Base-by-base conservation (phyloP, 2,888 invertebrate genomes). In the Bellardia bayeri region DNA sequence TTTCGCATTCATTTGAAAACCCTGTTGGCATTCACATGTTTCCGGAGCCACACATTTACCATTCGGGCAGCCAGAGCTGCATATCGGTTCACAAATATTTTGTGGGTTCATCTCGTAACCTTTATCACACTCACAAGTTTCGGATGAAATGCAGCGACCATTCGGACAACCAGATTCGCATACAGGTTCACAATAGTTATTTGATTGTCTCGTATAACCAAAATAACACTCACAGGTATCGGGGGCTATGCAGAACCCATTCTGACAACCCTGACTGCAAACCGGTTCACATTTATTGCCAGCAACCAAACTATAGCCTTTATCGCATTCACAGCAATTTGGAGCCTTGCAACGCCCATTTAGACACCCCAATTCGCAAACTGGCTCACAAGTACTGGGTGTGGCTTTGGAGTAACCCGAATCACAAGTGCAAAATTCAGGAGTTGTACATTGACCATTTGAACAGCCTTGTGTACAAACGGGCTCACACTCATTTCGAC, bases 321-420 rank as follows among this genome's bases (percentile, higher is more conserved):
- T 93, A 86, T 96, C 95, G 89, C 97, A 97, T 63, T 95, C 94
- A 90, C 97, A 97, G 89, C 95, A 94, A 91, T 96, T 95, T 0
- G 97, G 97, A 0, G 95, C 95, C 0, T 95, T 94, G 88, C 97
- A 97, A 5, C 94, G 93, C 0, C 96, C 97, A 90, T 97, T 91
- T 0, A n/a, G 9, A 61, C 91, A 91, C 0, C 76, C 83, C 0
- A n/a, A 13, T 7, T 71, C 69, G 42, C 91, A 91, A 4, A 84
- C 30, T 4, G 91, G 88, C 3, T 91, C 91, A 85, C 90, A 89
- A 89, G 9, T 8, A 40, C 76, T 84, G 0, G 63, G 9, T 96
- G 3, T 94, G 0, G 56, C 37, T 49, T 63, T 58, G 33, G 74
- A 13, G 40, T 51, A 86, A 0, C 97, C 97, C 0, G 94, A 92